Evolutionary conservation across 2,888 invertebrate species (phyloP).

Genomic region (Melanotus villosus): DNA sequence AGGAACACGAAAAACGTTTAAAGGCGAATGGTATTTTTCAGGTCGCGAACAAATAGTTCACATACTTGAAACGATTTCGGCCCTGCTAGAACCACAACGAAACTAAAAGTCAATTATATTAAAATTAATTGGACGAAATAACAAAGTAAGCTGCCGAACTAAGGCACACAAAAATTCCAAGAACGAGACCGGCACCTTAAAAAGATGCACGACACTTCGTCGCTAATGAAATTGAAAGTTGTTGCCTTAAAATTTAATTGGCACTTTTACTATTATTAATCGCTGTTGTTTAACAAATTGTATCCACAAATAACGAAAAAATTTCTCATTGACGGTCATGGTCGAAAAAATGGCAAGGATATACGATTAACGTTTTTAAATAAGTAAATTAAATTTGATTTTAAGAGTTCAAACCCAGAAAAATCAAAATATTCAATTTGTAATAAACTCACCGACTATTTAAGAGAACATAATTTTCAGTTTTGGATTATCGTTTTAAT

Average conservation of each 20-base stretch:
- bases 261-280: slow-evolving; percentile 29
- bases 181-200: slow-evolving; percentile 47
- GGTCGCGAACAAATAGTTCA: slow-evolving; percentile 28
- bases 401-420: too few species aligned
- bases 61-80: slow-evolving; percentile 30
- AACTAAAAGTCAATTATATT: slow-evolving; percentile 64
- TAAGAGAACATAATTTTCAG: too few species aligned
- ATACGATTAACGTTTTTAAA: too few species aligned
- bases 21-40: background rate
- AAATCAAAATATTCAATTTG: too few species aligned
- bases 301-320: too few species aligned
- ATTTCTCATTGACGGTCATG: too few species aligned
- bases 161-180: slow-evolving; percentile 38
- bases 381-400: too few species aligned
- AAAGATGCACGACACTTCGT: slow-evolving; percentile 38
- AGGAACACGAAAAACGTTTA: slow-evolving; percentile 12
- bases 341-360: too few species aligned
- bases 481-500: too few species aligned
- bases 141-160: slow-evolving; percentile 57
- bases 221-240: slow-evolving; percentile 45
- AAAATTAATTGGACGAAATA: slow-evolving; percentile 64
- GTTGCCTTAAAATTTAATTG: slow-evolving; percentile 40
- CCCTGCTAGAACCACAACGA: slow-evolving; percentile 45
- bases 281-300: background rate
- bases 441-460: too few species aligned